phyloP scores from a whole-genome alignment of 2,113 vertebrate genomes.

The Saguinus imperator region DNA sequence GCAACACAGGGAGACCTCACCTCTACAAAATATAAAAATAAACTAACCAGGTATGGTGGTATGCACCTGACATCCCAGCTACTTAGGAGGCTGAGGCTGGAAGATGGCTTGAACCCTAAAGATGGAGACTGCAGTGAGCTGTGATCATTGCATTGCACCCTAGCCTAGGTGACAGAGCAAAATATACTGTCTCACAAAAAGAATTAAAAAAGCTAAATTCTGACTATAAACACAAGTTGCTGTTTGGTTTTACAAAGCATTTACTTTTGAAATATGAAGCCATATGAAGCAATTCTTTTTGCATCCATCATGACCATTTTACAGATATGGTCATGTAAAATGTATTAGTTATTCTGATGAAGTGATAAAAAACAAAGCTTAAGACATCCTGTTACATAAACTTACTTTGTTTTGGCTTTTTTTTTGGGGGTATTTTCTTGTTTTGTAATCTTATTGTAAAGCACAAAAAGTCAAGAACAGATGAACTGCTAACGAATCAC shows the following conservation, averaged over 20 bases:
- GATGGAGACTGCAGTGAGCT: too few species aligned
- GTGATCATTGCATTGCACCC: too few species aligned
- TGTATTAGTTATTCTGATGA: neutral
- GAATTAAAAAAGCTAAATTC: neutral
- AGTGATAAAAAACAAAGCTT: neutral
- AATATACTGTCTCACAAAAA: too few species aligned
- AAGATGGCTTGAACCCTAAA: too few species aligned
- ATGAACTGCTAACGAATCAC: neutral
- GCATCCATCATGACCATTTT: neutral
- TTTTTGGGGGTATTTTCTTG: neutral
- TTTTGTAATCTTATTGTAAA: neutral
- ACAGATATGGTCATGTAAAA: too few species aligned
- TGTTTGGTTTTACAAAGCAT: neutral
- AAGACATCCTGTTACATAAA: neutral
- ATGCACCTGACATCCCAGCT: too few species aligned
- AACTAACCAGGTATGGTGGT: too few species aligned
- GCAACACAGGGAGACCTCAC: too few species aligned
- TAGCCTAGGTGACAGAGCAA: too few species aligned
- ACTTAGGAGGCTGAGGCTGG: too few species aligned
- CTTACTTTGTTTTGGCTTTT: neutral
- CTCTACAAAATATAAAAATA: too few species aligned
- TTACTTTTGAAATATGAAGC: neutral
- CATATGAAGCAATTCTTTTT: neutral
- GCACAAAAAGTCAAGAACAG: neutral
- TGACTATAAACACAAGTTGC: neutral